Evolutionary conservation across 2,888 invertebrate genomes (phyloP).

Genomic region (Cheilosia grossa): DNA sequence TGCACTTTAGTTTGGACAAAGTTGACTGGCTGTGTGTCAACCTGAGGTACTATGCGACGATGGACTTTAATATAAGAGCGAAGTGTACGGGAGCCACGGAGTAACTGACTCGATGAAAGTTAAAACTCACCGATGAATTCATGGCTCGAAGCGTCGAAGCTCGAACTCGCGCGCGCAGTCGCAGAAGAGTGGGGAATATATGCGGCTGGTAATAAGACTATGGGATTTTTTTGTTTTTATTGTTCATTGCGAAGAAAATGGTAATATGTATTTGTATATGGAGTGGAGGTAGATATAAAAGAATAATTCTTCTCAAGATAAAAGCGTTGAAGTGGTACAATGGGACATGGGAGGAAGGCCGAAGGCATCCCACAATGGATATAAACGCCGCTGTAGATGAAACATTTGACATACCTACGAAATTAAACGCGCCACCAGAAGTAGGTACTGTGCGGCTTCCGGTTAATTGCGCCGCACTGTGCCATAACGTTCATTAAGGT

Average conservation of each 20-base stretch:
- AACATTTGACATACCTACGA: slow-evolving; percentile 5
- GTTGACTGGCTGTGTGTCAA: slow-evolving; percentile 41
- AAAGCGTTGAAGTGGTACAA: slow-evolving; percentile 15
- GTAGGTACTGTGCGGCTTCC: slow-evolving; percentile 23
- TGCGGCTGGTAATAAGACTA: slow-evolving; percentile 26
- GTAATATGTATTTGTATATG: slow-evolving; percentile 11
- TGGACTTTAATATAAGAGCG: slow-evolving; percentile 56
- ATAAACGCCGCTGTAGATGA: neutral
- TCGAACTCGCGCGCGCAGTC: slow-evolving; percentile 23
- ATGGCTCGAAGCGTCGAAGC: slow-evolving; percentile 48
- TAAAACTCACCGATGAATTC: slow-evolving; percentile 65
- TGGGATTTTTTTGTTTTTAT: slow-evolving; percentile 24
- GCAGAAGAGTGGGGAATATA: slow-evolving; percentile 52
- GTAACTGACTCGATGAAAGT: slow-evolving; percentile 73
- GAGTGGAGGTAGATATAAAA: slow-evolving; percentile 4
- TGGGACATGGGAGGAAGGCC: neutral
- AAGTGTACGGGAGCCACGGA: slow-evolving; percentile 70
- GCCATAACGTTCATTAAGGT: slow-evolving; percentile 56
- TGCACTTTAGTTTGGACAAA: slow-evolving; percentile 58
- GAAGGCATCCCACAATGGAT: slow-evolving; percentile 18
- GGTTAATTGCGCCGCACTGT: slow-evolving; percentile 56
- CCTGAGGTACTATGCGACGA: slow-evolving; percentile 34
- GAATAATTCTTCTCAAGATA: slow-evolving; percentile 38
- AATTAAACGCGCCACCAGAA: slow-evolving; percentile 31
- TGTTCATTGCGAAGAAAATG: slow-evolving; percentile 42